Conservation (phyloP, 2,888 invertebrate species). For the Diplazon laetatorius region DNA sequence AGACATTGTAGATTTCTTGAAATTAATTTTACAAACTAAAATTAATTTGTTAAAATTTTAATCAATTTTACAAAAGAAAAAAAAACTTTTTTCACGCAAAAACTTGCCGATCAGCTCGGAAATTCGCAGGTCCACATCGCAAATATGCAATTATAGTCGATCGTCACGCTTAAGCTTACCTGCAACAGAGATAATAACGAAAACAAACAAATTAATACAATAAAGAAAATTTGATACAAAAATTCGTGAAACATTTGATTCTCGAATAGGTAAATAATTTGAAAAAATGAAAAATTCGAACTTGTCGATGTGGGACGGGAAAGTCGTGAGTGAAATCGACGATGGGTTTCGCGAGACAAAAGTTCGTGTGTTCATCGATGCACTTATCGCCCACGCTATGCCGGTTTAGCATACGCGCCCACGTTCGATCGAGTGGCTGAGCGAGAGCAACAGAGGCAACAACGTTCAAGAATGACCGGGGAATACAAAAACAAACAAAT, state of each 20-base stretch:
- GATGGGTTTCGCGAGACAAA: constrained; percentile 36
- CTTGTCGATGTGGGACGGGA: too few relatives aligned
- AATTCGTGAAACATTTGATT: constrained; percentile 41
- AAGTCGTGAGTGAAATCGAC: too few relatives aligned
- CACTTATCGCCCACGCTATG: constrained; percentile 57
- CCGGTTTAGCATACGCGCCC: constrained; percentile 48
- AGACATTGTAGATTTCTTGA: too few relatives aligned
- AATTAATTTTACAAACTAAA: too few relatives aligned
- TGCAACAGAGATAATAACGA: constrained; percentile 18
- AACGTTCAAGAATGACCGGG: constrained; percentile 8
- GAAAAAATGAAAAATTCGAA: too few relatives aligned
- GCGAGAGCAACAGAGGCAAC: constrained; percentile 36
- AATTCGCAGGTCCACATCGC: background rate
- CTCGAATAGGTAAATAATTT: too few relatives aligned
- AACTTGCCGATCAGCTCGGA: constrained; percentile 51
- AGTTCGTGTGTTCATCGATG: constrained; percentile 40
- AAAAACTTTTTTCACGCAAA: constrained; percentile 39
- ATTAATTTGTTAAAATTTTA: too few relatives aligned
- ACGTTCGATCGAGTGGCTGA: constrained; percentile 61
- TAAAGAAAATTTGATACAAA: constrained; percentile 17
- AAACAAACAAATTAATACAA: constrained; percentile 22
- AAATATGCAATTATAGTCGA: background rate
- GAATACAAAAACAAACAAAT: too few relatives aligned
- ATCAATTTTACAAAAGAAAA: too few relatives aligned
- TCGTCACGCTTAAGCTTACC: constrained; percentile 1